Evolutionary conservation across 2,888 invertebrate genomes (phyloP).

Genomic region (Phortica okadai): DNA sequence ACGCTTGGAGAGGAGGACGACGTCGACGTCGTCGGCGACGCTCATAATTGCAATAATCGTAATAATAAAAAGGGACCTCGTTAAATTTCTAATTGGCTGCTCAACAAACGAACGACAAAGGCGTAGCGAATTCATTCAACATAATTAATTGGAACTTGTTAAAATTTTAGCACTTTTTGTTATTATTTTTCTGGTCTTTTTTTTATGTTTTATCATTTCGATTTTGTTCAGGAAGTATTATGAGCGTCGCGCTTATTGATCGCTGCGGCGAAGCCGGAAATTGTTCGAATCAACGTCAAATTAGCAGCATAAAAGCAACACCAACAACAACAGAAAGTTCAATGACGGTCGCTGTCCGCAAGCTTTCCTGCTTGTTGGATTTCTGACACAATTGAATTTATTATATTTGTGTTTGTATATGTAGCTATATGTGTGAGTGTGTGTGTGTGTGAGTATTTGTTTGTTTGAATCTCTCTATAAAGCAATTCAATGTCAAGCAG

Average conservation of each 20-base stretch:
- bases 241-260: background rate
- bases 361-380: background rate
- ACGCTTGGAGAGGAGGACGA: background rate
- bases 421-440: background rate
- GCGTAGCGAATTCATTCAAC: background rate
- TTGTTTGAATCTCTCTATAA: background rate
- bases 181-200: background rate
- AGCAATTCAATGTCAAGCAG: slow-evolving; percentile 1
- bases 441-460: background rate
- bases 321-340: background rate
- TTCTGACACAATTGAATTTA: slow-evolving; percentile 67
- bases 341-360: too few relatives aligned
- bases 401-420: slow-evolving; percentile 51
- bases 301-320: slow-evolving; percentile 1
- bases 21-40: background rate
- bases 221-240: background rate
- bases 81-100: slow-evolving; percentile 20
- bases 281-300: slow-evolving; percentile 37
- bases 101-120: background rate
- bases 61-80: slow-evolving; percentile 3
- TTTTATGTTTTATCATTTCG: background rate
- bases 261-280: slow-evolving; percentile 34
- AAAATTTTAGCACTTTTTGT: background rate
- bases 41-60: background rate
- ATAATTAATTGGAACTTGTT: slow-evolving; percentile 13